Percentiles rank a stretch among this genome's conserved stretches.
These are phyloP conservation scores for Hydrozoanthus gracilis DNA, from an alignment of 92 coral and sea anemone genomes.

Conservation along the genomic window DNA sequence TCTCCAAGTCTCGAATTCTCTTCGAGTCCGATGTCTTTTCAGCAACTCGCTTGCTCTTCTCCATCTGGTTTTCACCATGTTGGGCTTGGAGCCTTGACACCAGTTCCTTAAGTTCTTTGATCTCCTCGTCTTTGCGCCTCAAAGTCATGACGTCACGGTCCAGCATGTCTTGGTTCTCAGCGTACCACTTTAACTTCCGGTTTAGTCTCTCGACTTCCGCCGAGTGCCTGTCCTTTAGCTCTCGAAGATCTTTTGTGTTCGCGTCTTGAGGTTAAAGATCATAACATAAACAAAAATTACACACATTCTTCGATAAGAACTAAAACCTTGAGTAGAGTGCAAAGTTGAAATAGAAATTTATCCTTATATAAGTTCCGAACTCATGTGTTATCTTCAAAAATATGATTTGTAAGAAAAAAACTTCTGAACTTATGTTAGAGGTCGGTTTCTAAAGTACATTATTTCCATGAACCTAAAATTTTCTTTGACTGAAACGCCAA, in stretches of 20 bases:
- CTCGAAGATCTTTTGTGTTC: conserved; percentile 48
- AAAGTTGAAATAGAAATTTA: too few species aligned
- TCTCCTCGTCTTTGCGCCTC: conserved; percentile 87
- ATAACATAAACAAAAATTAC: neutral
- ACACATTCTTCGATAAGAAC: too few species aligned
- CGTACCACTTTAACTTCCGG: conserved; percentile 96
- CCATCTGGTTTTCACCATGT: conserved; percentile 80
- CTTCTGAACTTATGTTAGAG: too few species aligned
- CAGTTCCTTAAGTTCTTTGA: conserved; percentile 79
- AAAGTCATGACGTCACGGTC: conserved; percentile 84
- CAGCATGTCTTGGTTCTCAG: conserved; percentile 92
- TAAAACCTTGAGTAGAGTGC: too few species aligned
- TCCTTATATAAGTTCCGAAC: too few species aligned
- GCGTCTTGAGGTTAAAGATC: conserved; percentile 17
- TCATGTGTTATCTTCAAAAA: too few species aligned
- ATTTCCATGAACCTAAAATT: too few species aligned
- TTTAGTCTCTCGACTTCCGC: conserved; percentile 84
- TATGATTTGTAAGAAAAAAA: too few species aligned
- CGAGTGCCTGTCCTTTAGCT: conserved; percentile 72
- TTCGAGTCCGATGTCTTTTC: conserved; percentile 88
- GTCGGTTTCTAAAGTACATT: too few species aligned
- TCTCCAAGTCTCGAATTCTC: conserved; percentile 90
- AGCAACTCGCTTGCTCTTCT: conserved; percentile 78
- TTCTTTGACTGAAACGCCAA: too few species aligned
- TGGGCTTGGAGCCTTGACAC: conserved; percentile 85